Evolutionary conservation across 2,113 vertebrate species (phyloP).

Genomic region (Vimba vimba): DNA sequence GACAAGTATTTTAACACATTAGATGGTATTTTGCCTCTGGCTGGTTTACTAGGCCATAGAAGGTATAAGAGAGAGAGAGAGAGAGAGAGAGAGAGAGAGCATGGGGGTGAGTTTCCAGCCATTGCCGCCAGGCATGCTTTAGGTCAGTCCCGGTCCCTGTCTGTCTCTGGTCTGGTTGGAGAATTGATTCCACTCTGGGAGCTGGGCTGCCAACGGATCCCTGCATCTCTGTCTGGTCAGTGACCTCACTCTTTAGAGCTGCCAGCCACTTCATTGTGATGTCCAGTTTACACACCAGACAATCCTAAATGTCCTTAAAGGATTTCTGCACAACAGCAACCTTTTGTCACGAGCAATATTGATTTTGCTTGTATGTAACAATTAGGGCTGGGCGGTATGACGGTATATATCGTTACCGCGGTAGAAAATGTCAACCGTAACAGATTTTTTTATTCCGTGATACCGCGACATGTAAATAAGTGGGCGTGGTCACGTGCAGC

Average conservation of each 20-base stretch:
- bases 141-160: slow-evolving; percentile 59
- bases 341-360: slow-evolving; percentile 26
- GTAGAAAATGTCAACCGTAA: too few species aligned
- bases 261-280: neutral
- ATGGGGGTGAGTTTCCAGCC: slow-evolving; percentile 44
- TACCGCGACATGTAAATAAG: too few species aligned
- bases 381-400: too few species aligned
- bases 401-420: too few species aligned
- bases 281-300: slow-evolving; percentile 49
- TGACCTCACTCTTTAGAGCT: slow-evolving; percentile 56
- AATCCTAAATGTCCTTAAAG: slow-evolving; percentile 42
- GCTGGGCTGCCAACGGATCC: slow-evolving; percentile 9
- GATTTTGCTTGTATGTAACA: slow-evolving; percentile 11
- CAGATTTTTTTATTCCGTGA: too few species aligned
- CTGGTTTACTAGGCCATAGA: slow-evolving; percentile 28
- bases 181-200: slow-evolving; percentile 64
- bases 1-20: slow-evolving; percentile 53
- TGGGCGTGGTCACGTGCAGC: too few species aligned
- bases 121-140: slow-evolving; percentile 52
- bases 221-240: slow-evolving; percentile 62
- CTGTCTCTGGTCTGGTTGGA: slow-evolving; percentile 66
- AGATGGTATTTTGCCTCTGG: slow-evolving; percentile 44
- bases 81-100: neutral
- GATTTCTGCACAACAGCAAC: neutral
- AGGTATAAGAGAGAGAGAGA: neutral